A percentile compares a stretch with the other conserved stretches of the same genome.
Evolutionary conservation across 2,113 vertebrate genomes (phyloP).

Genomic region (Caloenas nicobarica): DNA sequence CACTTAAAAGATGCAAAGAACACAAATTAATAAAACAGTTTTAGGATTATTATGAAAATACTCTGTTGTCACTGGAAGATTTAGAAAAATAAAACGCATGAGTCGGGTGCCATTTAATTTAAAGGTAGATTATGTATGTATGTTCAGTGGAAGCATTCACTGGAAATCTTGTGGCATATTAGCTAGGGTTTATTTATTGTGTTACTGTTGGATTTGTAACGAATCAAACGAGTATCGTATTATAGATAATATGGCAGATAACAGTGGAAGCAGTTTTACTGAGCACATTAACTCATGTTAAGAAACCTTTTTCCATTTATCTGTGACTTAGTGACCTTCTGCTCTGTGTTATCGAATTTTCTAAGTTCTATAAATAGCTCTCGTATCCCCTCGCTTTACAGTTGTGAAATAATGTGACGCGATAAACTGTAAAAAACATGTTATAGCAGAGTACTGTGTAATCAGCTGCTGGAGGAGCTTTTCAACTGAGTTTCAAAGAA

Average conservation of each 20-base stretch:
- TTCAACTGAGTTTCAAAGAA: not conserved
- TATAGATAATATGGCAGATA: not conserved
- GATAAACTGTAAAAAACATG: slow-evolving; percentile 29
- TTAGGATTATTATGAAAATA: not conserved
- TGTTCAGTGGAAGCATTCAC: not conserved
- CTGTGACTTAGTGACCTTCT: not conserved
- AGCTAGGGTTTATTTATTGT: not conserved
- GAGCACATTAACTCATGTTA: not conserved
- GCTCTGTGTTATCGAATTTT: slow-evolving; percentile 44
- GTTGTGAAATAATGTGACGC: slow-evolving; percentile 38
- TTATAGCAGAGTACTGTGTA: not conserved
- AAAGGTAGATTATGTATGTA: not conserved
- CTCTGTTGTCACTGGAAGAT: not conserved
- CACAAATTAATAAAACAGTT: not conserved
- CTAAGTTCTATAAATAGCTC: slow-evolving; percentile 48
- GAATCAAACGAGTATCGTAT: not conserved
- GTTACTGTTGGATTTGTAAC: not conserved
- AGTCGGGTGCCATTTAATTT: not conserved
- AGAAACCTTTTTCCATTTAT: not conserved
- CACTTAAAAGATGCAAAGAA: not conserved
- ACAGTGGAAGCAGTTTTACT: not conserved
- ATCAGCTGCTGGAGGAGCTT: slow-evolving; percentile 34
- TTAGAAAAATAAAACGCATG: not conserved
- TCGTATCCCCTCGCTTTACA: slow-evolving; percentile 16
- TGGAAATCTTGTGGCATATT: not conserved